Conservation (phyloP, 2,113 vertebrate species). For the Myiozetetes cayanensis region DNA sequence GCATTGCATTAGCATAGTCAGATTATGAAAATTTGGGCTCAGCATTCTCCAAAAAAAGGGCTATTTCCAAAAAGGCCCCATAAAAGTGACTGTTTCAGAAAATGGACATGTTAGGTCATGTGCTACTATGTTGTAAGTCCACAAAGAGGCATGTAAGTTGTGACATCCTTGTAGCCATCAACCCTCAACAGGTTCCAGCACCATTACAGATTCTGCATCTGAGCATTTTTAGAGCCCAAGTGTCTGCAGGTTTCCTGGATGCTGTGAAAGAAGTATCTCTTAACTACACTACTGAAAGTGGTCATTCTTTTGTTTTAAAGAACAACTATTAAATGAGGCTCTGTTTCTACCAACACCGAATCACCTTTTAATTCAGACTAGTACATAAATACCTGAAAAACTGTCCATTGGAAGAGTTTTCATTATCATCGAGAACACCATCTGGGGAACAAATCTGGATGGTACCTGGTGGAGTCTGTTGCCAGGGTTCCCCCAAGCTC, state of each 20-base stretch:
- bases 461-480: not conserved
- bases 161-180: not conserved
- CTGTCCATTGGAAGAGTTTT: not conserved
- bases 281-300: not conserved
- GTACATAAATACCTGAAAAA: not conserved
- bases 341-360: not conserved
- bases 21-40: not conserved
- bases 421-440: not conserved
- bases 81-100: not conserved
- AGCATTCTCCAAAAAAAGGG: not conserved
- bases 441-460: not conserved
- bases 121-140: not conserved
- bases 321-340: not conserved
- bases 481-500: not conserved
- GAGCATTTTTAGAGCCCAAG: not conserved
- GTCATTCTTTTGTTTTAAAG: not conserved
- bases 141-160: not conserved
- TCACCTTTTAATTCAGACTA: not conserved
- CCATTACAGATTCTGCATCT: not conserved
- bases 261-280: not conserved
- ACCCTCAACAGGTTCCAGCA: not conserved
- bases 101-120: not conserved
- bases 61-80: not conserved
- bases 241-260: not conserved
- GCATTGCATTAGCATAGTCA: not conserved